Evolutionary conservation across 2,888 invertebrate genomes (phyloP), one percentile per base, ranked within the genome.

Genomic region (Brachyptera risi): DNA sequence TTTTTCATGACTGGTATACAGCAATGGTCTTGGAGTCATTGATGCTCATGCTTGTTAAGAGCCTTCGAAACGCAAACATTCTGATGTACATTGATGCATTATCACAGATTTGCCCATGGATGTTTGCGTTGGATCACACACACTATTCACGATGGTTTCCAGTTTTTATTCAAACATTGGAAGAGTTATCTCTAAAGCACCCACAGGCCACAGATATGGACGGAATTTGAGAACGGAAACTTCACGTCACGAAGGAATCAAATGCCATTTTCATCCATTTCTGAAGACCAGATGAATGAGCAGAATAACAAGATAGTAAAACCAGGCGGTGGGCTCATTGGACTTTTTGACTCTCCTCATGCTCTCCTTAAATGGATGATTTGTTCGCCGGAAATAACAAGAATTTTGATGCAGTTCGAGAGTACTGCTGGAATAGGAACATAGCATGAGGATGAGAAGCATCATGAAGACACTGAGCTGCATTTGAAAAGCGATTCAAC

Each of bases 81-180:
- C 42, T 24, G 23, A 49, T 54, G 27, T 66, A 35, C 56, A 51
- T 47, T 21, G n/a, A 23, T 9, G 56, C 54, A 59, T 35, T 56
- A 56, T 47, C 15, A 11, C 56, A 60, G 37, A 17, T 60, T 23
- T 24, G 24, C 4, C 57, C 49, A 23, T 62, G 54, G 61, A 62
- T 66, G 35, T 64, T 67, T 51, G 59, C 40, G 13, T 59, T 9
- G 7, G 31, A 62, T 38, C 63, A 67, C 56, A 47, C 47, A 5
- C 40, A 65, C 54, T 66, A 67, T 47, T 65, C 61, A 3, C 49
- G 63, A 11, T 66, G 59, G 65, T 13, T 66, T 15, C 35, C 61
- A 15, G 59, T 66, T 11, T 65, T 65, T 58, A 15, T 66, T 9
- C 35, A 50, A 17, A 60, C 63, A 42, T 56, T 65, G 60, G 38